These are phyloP conservation scores for Sisor rabdophorus DNA, from an alignment of 2,113 vertebrate genomes.

Conservation along the genomic window DNA sequence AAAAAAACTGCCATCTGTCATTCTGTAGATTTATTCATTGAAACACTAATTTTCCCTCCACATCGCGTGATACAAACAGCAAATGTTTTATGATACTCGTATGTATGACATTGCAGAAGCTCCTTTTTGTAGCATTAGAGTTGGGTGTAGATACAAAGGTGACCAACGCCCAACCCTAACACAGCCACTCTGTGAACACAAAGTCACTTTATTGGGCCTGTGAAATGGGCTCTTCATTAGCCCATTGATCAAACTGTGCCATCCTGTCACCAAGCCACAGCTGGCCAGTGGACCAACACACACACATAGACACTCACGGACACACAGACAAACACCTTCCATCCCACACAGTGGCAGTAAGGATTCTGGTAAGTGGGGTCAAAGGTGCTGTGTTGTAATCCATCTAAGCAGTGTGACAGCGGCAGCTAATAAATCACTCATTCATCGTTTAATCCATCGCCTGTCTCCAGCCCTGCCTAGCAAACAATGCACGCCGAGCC, in stretches of 20 bases:
- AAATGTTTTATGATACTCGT: background rate
- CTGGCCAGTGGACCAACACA: constrained; percentile 62
- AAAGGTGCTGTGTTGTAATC: constrained; percentile 78
- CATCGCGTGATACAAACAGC: constrained; percentile 15
- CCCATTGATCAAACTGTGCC: constrained; percentile 77
- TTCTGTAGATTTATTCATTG: constrained; percentile 11
- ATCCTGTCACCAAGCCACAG: constrained; percentile 76
- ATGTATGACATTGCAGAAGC: background rate
- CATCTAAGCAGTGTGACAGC: constrained; percentile 77
- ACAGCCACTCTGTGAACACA: constrained; percentile 44
- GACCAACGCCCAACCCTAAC: constrained; percentile 24
- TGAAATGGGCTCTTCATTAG: constrained; percentile 75
- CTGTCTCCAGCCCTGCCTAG: constrained; percentile 64
- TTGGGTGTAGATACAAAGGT: constrained; percentile 43
- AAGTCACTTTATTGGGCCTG: constrained; percentile 67
- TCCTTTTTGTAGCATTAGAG: constrained; percentile 8
- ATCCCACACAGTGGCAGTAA: constrained; percentile 57
- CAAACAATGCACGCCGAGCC: constrained; percentile 63
- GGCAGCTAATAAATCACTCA: constrained; percentile 81
- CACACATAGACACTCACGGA: constrained; percentile 53
- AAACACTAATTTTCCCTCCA: constrained; percentile 8
- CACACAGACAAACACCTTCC: constrained; percentile 48
- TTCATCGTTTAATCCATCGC: constrained; percentile 79
- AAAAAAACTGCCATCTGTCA: constrained; percentile 14
- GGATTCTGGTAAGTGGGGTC: constrained; percentile 77